Evolutionary conservation across 2,797 vertebrate genomes (phyloP).

Genomic region (Myotis pilosus): DNA sequence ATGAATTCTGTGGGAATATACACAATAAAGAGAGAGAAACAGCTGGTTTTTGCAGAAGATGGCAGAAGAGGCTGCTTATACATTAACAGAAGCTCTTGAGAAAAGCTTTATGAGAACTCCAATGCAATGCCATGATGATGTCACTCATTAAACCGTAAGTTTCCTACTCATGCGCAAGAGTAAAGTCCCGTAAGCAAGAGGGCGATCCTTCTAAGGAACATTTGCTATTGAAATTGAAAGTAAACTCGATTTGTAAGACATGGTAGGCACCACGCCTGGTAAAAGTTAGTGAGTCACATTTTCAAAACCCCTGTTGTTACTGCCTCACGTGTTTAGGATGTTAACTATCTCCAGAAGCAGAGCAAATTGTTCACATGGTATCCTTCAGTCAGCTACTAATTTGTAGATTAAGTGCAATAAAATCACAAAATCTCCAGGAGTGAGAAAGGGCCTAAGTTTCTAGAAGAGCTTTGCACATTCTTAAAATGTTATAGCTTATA

Average conservation of each 20-base stretch:
- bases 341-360: background rate
- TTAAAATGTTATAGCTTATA: background rate
- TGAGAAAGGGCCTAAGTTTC: background rate
- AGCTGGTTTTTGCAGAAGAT: constrained; percentile 66
- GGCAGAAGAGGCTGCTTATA: background rate
- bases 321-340: background rate
- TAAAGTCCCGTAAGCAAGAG: background rate
- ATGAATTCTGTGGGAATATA: constrained; percentile 93
- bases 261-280: background rate
- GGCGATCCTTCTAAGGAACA: background rate
- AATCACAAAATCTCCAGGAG: background rate
- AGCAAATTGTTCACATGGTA: background rate
- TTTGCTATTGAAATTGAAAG: background rate
- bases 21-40: background rate
- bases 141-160: constrained; percentile 6
- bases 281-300: background rate
- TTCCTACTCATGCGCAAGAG: constrained; percentile 46
- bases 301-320: background rate
- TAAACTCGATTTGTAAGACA: background rate
- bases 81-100: constrained; percentile 46
- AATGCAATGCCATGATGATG: constrained; percentile 78
- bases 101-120: constrained; percentile 72
- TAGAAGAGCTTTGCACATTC: background rate
- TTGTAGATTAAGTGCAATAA: background rate
- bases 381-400: background rate